A percentile compares a stretch with the other conserved stretches of the same genome.
Conservation (phyloP, 1,140 invertebrate species). For the Ganaspis sp. region DNA sequence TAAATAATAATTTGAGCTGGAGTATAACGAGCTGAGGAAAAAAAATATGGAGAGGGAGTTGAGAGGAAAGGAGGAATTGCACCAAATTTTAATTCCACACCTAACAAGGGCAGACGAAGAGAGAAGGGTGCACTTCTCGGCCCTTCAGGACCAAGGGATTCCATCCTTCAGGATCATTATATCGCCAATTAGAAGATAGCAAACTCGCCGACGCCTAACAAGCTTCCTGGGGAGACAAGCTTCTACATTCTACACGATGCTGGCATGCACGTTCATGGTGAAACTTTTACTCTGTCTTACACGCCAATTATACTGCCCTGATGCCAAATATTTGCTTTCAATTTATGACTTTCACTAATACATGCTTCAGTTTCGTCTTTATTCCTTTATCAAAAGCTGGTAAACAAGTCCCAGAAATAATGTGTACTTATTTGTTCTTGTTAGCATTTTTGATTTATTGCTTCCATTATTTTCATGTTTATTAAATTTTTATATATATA, state of each 20-base stretch:
- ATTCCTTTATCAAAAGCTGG: not conserved
- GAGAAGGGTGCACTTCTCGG: conserved; percentile 63
- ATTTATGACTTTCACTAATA: not conserved
- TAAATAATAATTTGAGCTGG: conserved; percentile 55
- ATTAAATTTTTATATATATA: too few species aligned
- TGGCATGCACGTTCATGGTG: conserved; percentile 33
- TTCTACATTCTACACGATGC: conserved; percentile 44
- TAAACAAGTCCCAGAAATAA: too few species aligned
- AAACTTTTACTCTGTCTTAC: conserved; percentile 15
- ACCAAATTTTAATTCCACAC: conserved; percentile 74
- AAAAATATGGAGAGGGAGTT: conserved; percentile 42
- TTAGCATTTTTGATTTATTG: too few species aligned
- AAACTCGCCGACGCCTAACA: conserved; percentile 74
- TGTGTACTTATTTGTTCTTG: too few species aligned
- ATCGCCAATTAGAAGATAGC: conserved; percentile 77
- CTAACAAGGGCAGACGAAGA: conserved; percentile 71
- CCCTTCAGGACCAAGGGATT: conserved; percentile 70
- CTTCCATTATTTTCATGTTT: too few species aligned
- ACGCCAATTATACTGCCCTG: not conserved
- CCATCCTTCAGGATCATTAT: conserved; percentile 77
- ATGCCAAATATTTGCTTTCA: conserved; percentile 19
- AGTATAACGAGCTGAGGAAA: conserved; percentile 56
- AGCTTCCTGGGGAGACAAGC: conserved; percentile 73
- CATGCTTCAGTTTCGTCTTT: not conserved
- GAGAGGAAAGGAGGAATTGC: conserved; percentile 51